Conservation (phyloP, 1,140 invertebrate species). For the Lasioglossum baleicum region DNA sequence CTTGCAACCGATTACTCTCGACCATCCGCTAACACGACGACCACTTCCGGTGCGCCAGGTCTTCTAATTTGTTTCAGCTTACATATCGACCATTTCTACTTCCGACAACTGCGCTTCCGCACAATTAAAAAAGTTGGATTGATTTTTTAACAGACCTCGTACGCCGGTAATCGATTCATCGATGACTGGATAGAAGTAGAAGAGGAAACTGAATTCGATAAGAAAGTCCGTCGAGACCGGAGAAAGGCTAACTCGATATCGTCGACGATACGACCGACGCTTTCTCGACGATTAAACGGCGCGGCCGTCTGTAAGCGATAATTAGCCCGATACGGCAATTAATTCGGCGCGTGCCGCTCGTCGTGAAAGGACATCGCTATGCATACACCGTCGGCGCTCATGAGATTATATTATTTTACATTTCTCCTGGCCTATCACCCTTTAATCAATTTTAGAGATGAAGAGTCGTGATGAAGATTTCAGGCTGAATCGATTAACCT, state of each 20-base stretch:
- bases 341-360: conserved; percentile 22
- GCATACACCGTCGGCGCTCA: background rate
- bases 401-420: background rate
- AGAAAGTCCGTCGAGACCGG: background rate
- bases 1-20: background rate
- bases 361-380: conserved; percentile 9
- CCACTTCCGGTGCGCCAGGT: no score
- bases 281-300: conserved; percentile 41
- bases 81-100: no score
- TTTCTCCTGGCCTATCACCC: no score
- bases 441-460: no score
- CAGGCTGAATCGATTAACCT: no score
- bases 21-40: background rate
- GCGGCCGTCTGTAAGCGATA: conserved; percentile 2
- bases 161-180: no score
- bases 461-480: no score
- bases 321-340: conserved; percentile 43
- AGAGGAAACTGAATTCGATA: background rate
- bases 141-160: no score
- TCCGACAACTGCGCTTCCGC: no score
- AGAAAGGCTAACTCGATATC: conserved; percentile 8
- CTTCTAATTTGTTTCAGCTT: no score
- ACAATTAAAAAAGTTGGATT: no score
- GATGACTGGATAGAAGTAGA: no score
- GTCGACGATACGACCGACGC: conserved; percentile 8